Evolutionary conservation across 2,888 invertebrate genomes (phyloP).

Genomic region (Alentia gelatinosa): DNA sequence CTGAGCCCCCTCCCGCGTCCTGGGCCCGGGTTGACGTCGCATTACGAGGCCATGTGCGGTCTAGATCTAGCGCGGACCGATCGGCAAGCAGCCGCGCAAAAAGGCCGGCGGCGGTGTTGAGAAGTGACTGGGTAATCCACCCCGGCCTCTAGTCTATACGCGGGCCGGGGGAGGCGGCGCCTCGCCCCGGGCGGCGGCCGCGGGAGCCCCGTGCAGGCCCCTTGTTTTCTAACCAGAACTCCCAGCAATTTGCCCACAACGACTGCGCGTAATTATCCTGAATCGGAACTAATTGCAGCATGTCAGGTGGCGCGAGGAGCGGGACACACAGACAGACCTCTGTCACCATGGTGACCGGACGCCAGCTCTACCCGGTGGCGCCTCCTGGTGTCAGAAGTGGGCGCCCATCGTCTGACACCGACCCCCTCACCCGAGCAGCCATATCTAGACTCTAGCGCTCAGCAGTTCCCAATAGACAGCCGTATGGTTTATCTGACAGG

Average conservation of each 20-base stretch:
- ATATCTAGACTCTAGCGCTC: too few relatives aligned
- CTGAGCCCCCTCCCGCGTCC: too few relatives aligned
- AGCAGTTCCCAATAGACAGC: too few relatives aligned
- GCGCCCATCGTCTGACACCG: background rate
- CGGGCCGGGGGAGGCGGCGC: background rate
- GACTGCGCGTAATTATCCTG: conserved; percentile 5
- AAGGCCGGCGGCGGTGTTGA: background rate
- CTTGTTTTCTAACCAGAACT: conserved; percentile 25
- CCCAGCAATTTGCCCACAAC: conserved; percentile 35
- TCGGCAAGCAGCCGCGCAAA: background rate
- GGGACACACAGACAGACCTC: background rate
- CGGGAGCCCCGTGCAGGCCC: background rate
- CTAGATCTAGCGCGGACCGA: background rate
- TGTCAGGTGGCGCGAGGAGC: conserved; percentile 26
- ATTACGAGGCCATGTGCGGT: background rate
- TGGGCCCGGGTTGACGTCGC: too few relatives aligned
- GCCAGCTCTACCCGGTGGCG: background rate
- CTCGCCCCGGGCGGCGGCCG: background rate
- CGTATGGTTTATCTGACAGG: too few relatives aligned
- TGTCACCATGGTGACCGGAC: background rate
- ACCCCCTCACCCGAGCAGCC: background rate
- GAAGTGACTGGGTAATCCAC: conserved; percentile 36
- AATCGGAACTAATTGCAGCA: conserved; percentile 36
- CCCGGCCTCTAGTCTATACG: conserved; percentile 9
- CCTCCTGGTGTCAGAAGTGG: background rate